Percentiles rank a stretch among this genome's conserved stretches.
phyloP scores from a whole-genome alignment of 2,797 vertebrate genomes.

The Antennarius maculatus region DNA sequence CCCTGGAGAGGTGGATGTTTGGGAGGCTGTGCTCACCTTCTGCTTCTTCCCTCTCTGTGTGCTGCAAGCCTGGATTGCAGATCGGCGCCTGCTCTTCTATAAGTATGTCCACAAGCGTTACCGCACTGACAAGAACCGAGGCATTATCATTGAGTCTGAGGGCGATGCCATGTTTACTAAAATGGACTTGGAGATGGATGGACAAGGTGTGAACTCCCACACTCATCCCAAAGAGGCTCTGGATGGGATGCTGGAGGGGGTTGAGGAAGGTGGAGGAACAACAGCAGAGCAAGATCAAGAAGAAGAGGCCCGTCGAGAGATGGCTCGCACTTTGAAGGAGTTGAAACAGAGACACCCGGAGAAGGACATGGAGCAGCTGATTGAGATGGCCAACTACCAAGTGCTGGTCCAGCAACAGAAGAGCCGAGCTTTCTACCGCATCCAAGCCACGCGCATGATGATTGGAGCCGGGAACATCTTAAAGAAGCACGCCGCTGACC shows the following conservation, averaged over 20 bases:
- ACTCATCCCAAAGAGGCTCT: slow-evolving; percentile 82
- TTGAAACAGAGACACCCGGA: slow-evolving; percentile 87
- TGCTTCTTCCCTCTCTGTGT: slow-evolving; percentile 89
- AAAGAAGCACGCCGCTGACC: slow-evolving; percentile 89
- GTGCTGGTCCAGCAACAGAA: slow-evolving; percentile 89
- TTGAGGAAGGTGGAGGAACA: slow-evolving; percentile 80
- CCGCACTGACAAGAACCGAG: slow-evolving; percentile 83
- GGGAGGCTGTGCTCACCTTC: slow-evolving; percentile 89
- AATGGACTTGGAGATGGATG: slow-evolving; percentile 88
- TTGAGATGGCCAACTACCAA: slow-evolving; percentile 90
- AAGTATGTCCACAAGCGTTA: slow-evolving; percentile 87
- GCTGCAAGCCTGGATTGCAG: slow-evolving; percentile 88
- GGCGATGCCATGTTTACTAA: slow-evolving; percentile 86
- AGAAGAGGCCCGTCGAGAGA: slow-evolving; percentile 85
- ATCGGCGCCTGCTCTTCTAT: slow-evolving; percentile 88
- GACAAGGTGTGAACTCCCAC: slow-evolving; percentile 79
- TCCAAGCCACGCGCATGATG: slow-evolving; percentile 91
- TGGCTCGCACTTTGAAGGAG: slow-evolving; percentile 87
- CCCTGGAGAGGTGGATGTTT: slow-evolving; percentile 85
- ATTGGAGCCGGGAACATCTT: slow-evolving; percentile 89
- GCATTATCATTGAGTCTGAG: slow-evolving; percentile 87
- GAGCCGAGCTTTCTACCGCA: slow-evolving; percentile 89
- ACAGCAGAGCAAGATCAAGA: slow-evolving; percentile 73
- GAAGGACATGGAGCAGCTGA: slow-evolving; percentile 89
- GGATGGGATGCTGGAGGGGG: slow-evolving; percentile 83